Base-by-base conservation (phyloP, 1,140 invertebrate species). In the Apis cerana region DNA sequence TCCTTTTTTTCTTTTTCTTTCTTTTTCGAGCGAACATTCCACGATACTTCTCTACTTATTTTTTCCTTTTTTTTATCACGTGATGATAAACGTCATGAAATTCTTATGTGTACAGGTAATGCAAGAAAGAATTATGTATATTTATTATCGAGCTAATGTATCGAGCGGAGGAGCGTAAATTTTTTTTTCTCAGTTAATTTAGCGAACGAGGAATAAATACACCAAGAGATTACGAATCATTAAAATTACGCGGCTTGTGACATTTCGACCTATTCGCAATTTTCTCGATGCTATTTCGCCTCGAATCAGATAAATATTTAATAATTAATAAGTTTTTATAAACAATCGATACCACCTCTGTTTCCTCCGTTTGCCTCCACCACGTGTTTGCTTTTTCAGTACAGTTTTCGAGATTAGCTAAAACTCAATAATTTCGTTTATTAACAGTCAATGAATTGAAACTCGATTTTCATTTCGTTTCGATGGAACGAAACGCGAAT, bases 161-260 rank as follows among this genome's bases (percentile, higher is more conserved):
- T n/a, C 67, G n/a, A 48, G 50, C 10, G 0, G 13, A 69, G 67
- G 67, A 69, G 50, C 33, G 33, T 69, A 69, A 69, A 69, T 69
- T 52, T 43, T 43, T n/a, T 33, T 0, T 43, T 7, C 33, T 69
- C 67, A 12, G 13, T 48, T 23, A 69, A 52, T 69, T 69, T 52
- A 52, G 13, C 67, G 12, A 69, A 69, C 43, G 43, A 50, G 0
- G 67, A 69, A 69, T 23, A 52, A 50, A 52, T 23, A 23, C 48
- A 69, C 48, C 7, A 23, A 23, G 67, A 50, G 48, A 50, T 69
- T 69, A 50, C 9, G 67, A 50, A 69, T 13, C 67, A 23, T 52
- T 69, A 23, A 50, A 69, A 69, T 43, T 43, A 0, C 9, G 65
- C 19, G 65, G 11, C 65, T 67, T 48, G 33, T n/a, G 1, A 13